phyloP scores from a whole-genome alignment of 2,797 vertebrate genomes.

The Cyclopterus lumpus region DNA sequence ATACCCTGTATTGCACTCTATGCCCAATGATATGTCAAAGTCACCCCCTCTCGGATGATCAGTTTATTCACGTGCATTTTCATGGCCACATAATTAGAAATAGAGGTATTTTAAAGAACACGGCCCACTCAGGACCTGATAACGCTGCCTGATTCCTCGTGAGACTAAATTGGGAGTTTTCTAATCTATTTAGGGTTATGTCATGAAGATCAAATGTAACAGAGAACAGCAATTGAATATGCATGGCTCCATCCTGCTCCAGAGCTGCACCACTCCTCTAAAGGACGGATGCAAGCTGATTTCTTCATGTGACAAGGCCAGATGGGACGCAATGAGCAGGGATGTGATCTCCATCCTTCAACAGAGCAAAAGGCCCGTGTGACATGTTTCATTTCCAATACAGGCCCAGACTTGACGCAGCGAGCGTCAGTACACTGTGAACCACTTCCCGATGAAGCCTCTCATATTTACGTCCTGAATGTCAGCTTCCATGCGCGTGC shows the following conservation, averaged over 20 bases:
- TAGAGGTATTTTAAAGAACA: neutral
- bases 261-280: conserved; percentile 57
- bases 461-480: neutral
- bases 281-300: conserved; percentile 57
- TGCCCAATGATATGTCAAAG: conserved; percentile 41
- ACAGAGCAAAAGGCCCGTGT: conserved; percentile 44
- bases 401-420: conserved; percentile 75
- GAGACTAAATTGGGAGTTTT: neutral
- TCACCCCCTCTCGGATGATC: conserved; percentile 13
- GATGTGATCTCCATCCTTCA: conserved; percentile 60
- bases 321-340: conserved; percentile 57
- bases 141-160: neutral
- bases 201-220: conserved; percentile 8
- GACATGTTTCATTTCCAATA: conserved; percentile 48
- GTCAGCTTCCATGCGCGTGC: neutral
- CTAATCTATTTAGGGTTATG: conserved; percentile 3
- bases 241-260: conserved; percentile 54
- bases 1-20: conserved; percentile 24
- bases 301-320: conserved; percentile 62
- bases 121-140: neutral
- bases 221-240: conserved; percentile 50
- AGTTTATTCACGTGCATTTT: neutral
- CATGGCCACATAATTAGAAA: neutral
- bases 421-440: conserved; percentile 35
- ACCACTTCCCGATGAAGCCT: conserved; percentile 28